Evolutionary conservation across 2,888 invertebrate genomes (phyloP), one percentile per base, ranked within the genome.

Genomic region (Cephonodes hylas): DNA sequence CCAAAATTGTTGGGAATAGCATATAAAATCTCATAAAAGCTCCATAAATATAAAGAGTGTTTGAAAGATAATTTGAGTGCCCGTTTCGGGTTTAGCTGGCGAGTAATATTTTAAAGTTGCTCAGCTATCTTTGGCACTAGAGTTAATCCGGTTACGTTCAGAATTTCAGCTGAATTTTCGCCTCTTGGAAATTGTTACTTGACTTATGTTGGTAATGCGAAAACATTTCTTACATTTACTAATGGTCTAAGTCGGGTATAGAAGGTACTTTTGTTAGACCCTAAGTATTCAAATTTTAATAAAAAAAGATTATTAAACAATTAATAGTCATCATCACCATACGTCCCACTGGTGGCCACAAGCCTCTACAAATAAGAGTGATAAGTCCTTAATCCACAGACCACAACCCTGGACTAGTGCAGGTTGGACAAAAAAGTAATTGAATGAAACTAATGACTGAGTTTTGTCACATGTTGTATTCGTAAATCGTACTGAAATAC

Each of bases 31-130:
- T 20, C 44, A 20, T 15, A 20, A 10, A 10, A 18, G 2, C 8
- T 31, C 5, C 18, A 18, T 10, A 63, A 61, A 59, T 61, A 63
- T 56, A 58, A 38, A 63, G 58, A 63, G 59, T 63, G 15, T 25
- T 18, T 27, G n/a, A 27, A 31, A 27, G 53, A 31, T 53, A 53
- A 31, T 53, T 53, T 53, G 53, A 53, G 53, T 53, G 53, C 53
- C 27, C 27, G 8, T 15, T 53, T 15, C 53, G 18, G 18, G 8
- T 18, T 53, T 53, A 31, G 53, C 27, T 46, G 13, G n/a, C 46
- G 15, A 45, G 22, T 53, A 31, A 53, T 53, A 53, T 53, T 27
- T 27, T 48, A 48, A 48, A 27, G 48, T 27, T 15, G 25, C 13
- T 25, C 6, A 27, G 18, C 53, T 48, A 48, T 48, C 48, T 27